phyloP scores from a whole-genome alignment of 2,888 invertebrate genomes.

The Megaustenia siamemsis region DNA sequence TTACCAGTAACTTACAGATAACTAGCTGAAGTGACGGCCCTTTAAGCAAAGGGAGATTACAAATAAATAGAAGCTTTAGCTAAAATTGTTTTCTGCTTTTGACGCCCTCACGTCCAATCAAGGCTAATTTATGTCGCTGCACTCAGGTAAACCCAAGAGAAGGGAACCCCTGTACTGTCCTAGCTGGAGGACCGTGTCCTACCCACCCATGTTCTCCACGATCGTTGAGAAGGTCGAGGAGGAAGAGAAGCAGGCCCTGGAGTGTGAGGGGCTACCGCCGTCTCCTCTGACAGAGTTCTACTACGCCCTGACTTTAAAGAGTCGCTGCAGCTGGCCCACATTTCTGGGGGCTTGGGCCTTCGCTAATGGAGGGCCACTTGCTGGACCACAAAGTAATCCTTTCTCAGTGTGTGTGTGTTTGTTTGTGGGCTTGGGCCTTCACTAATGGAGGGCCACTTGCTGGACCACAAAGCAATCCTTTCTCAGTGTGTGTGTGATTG shows the following conservation, averaged over 20 bases:
- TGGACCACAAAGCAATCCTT: background rate
- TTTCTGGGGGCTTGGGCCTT: constrained; percentile 68
- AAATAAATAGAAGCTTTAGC: no score
- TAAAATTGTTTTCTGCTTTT: no score
- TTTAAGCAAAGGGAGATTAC: no score
- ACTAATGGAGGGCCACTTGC: constrained; percentile 41
- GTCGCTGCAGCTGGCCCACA: constrained; percentile 64
- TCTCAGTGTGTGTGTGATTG: background rate
- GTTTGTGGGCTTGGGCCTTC: constrained; percentile 59
- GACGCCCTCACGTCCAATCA: no score
- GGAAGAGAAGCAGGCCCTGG: constrained; percentile 82
- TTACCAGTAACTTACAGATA: no score
- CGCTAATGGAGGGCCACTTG: constrained; percentile 45
- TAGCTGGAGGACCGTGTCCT: constrained; percentile 43
- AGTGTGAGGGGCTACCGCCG: constrained; percentile 61
- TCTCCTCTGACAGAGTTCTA: constrained; percentile 73
- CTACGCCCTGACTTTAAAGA: constrained; percentile 65
- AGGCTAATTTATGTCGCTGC: no score
- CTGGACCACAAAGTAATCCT: background rate
- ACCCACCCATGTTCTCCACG: constrained; percentile 59
- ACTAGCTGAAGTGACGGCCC: no score
- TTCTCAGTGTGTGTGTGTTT: background rate
- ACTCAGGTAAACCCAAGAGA: constrained; percentile 9
- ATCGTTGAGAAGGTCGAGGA: constrained; percentile 78
- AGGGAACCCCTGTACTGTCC: constrained; percentile 21